phyloP scores from a whole-genome alignment of 2,888 invertebrate species.

The Ctenicera cuprea region DNA sequence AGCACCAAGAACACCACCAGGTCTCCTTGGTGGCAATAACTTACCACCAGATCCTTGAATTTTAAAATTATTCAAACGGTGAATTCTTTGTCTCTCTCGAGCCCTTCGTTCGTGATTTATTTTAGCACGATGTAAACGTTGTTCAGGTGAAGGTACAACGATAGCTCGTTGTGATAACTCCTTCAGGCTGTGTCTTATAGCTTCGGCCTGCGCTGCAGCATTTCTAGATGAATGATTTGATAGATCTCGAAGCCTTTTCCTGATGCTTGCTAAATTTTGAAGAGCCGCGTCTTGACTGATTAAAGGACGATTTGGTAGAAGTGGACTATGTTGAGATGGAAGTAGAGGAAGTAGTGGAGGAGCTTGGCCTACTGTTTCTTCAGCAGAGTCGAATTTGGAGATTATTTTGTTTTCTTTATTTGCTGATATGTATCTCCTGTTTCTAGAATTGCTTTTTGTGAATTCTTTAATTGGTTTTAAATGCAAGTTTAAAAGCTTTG shows the following conservation, averaged over 20 bases:
- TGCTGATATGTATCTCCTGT: not conserved
- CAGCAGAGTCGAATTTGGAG: too few species aligned
- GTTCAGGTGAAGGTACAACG: not conserved
- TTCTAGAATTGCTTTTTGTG: not conserved
- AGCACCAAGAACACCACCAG: constrained; percentile 1
- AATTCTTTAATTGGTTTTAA: not conserved
- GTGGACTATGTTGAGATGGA: not conserved
- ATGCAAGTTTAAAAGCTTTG: not conserved
- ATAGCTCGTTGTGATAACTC: not conserved
- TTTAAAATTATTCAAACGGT: not conserved
- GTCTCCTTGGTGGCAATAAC: not conserved
- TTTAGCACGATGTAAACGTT: not conserved
- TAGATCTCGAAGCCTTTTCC: not conserved
- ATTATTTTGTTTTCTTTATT: too few species aligned
- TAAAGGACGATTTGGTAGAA: not conserved
- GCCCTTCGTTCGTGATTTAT: not conserved
- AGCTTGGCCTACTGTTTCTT: not conserved
- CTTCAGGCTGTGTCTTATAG: not conserved
- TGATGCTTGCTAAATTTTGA: not conserved
- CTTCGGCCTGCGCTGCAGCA: not conserved
- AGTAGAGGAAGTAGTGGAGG: not conserved
- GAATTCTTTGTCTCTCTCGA: not conserved
- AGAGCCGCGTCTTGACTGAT: not conserved
- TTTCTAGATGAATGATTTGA: constrained; percentile 3
- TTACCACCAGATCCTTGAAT: not conserved